Conservation (phyloP, 2,113 vertebrate genomes). For the Cebus imitator region DNA sequence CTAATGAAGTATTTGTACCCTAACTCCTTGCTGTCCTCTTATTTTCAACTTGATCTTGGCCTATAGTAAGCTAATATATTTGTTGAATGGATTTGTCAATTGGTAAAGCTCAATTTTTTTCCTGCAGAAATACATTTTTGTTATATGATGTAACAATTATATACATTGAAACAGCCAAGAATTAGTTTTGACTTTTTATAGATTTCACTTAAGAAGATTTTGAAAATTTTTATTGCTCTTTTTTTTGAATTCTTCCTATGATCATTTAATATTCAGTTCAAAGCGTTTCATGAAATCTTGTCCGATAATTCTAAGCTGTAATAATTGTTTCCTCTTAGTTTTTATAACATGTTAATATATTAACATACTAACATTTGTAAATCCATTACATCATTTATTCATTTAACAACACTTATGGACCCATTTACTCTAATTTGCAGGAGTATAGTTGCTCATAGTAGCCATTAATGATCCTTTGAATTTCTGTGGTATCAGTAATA, state of each 20-base stretch:
- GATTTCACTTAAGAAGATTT: neutral
- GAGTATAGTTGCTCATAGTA: too few relatives aligned
- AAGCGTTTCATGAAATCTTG: neutral
- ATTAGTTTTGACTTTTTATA: neutral
- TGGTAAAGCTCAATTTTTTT: neutral
- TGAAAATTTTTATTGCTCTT: neutral
- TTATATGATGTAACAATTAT: neutral
- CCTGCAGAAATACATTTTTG: neutral
- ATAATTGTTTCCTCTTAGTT: neutral
- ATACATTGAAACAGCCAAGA: neutral
- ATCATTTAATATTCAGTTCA: neutral
- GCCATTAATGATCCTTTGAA: too few relatives aligned
- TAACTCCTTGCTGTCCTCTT: neutral
- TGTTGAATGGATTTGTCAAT: neutral
- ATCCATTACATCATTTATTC: neutral
- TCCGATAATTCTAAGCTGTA: conserved; percentile 7
- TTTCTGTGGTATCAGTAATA: too few relatives aligned
- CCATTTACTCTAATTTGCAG: neutral
- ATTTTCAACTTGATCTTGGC: neutral
- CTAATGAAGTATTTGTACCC: neutral
- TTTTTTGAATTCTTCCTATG: neutral
- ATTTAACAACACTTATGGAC: neutral
- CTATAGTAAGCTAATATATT: neutral
- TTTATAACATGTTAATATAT: neutral
- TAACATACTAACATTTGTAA: too few relatives aligned